Conservation (phyloP, 2,797 vertebrate species). For the Momotus momota region DNA sequence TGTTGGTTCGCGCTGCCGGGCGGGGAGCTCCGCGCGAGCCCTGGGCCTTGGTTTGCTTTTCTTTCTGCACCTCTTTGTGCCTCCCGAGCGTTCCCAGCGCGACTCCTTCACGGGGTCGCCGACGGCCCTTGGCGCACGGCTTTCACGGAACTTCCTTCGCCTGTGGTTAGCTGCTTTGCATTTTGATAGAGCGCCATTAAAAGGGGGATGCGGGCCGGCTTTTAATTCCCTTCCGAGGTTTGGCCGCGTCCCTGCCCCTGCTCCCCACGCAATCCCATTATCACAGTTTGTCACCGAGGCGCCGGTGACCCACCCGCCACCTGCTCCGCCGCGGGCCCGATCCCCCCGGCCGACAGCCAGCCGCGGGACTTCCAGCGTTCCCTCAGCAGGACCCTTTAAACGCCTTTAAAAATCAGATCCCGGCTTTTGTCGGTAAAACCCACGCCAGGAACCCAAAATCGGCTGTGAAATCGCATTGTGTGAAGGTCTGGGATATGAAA, state of each 20-base stretch:
- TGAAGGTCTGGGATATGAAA: slow-evolving; percentile 24
- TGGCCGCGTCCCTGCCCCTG: background rate
- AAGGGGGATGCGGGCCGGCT: background rate
- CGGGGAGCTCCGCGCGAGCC: background rate
- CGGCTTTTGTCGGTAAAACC: background rate
- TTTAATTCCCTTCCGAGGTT: slow-evolving; percentile 55
- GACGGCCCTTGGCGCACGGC: background rate
- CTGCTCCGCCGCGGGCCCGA: background rate
- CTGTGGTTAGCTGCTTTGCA: slow-evolving; percentile 62
- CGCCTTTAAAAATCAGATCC: background rate
- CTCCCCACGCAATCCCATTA: slow-evolving; percentile 72
- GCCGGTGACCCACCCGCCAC: slow-evolving; percentile 6
- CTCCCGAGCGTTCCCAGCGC: background rate
- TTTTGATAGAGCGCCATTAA: slow-evolving; percentile 43
- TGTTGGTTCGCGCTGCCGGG: slow-evolving; percentile 32
- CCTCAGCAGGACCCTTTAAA: background rate
- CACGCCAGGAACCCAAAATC: background rate
- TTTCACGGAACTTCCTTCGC: slow-evolving; percentile 63
- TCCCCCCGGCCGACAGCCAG: background rate
- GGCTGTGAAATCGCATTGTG: slow-evolving; percentile 33
- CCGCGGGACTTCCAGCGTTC: background rate
- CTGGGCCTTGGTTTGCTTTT: slow-evolving; percentile 4
- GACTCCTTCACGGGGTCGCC: background rate
- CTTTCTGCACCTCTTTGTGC: slow-evolving; percentile 63
- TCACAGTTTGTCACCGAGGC: slow-evolving; percentile 51